Evolutionary conservation across 2,113 vertebrate genomes (phyloP).

Genomic region (Microtus oregoni): DNA sequence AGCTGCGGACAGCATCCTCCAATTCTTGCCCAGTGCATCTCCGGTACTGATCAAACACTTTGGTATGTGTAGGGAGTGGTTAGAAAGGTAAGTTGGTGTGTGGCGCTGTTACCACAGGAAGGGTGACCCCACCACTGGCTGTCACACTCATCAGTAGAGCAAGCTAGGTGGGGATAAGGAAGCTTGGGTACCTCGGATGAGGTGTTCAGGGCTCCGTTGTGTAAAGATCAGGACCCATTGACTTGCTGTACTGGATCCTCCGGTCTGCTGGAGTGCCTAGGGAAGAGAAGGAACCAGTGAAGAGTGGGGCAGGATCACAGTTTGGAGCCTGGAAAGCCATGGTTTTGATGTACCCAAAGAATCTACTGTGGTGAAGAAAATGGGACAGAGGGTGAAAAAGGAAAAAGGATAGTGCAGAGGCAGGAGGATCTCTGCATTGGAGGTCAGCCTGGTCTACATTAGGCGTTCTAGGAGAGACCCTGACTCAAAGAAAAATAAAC

Average conservation of each 20-base stretch:
- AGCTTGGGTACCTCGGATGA: constrained; percentile 83
- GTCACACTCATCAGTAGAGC: background rate
- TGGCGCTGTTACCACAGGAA: background rate
- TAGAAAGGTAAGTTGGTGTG: background rate
- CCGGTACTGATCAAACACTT: constrained; percentile 82
- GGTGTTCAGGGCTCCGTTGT: constrained; percentile 83
- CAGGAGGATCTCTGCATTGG: background rate
- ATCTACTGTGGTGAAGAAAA: background rate
- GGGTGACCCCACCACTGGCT: background rate
- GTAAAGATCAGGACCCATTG: constrained; percentile 85
- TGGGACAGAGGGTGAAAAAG: background rate
- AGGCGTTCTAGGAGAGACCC: background rate
- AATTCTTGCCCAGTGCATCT: constrained; percentile 38
- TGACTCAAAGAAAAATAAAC: background rate
- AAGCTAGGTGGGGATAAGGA: too few species aligned
- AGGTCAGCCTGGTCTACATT: background rate
- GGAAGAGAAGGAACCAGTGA: too few species aligned
- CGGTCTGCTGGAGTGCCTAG: constrained; percentile 45
- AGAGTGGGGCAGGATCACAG: background rate
- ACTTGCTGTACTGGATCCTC: background rate
- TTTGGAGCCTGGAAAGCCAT: background rate
- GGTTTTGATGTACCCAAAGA: background rate
- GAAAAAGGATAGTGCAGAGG: background rate
- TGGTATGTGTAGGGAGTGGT: background rate
- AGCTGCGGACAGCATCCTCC: constrained; percentile 71